Evolutionary conservation across 2,797 vertebrate genomes (phyloP).

Genomic region (Danio aesculapii): DNA sequence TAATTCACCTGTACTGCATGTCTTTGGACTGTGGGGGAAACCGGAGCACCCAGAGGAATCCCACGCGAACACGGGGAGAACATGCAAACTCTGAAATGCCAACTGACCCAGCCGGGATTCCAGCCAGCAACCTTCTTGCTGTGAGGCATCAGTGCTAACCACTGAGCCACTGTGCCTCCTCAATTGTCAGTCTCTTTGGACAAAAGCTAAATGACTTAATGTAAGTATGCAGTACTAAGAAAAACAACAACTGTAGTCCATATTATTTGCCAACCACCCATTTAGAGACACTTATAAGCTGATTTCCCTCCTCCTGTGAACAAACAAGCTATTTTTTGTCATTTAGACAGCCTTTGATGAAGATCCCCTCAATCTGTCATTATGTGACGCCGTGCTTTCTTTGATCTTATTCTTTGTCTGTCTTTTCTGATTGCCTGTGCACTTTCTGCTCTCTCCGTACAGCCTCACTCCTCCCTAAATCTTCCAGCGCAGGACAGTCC

Average conservation of each 20-base stretch:
- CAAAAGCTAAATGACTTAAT: too few relatives aligned
- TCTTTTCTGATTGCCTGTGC: conserved; percentile 61
- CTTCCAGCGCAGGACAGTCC: conserved; percentile 24
- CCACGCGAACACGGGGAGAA: too few relatives aligned
- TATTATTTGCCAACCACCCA: background rate
- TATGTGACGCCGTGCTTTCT: conserved; percentile 70
- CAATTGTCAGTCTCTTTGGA: too few relatives aligned
- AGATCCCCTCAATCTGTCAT: conserved; percentile 53
- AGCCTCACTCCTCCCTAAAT: conserved; percentile 44
- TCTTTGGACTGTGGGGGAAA: too few relatives aligned
- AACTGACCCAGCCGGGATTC: too few relatives aligned
- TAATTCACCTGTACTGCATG: too few relatives aligned
- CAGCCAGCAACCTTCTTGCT: too few relatives aligned
- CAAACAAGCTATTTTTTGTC: conserved; percentile 12
- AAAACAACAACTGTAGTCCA: background rate
- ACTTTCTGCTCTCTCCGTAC: conserved; percentile 53
- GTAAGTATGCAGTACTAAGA: background rate
- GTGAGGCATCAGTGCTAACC: too few relatives aligned
- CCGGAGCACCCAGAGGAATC: too few relatives aligned
- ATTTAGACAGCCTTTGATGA: conserved; percentile 30
- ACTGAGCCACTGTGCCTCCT: too few relatives aligned
- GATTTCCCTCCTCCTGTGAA: background rate
- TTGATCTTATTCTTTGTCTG: conserved; percentile 70
- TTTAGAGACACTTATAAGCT: background rate
- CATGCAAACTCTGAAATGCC: too few relatives aligned